These are phyloP conservation scores for Adineta ricciae DNA, from an alignment of 2,888 invertebrate genomes.

Conservation along the genomic window DNA sequence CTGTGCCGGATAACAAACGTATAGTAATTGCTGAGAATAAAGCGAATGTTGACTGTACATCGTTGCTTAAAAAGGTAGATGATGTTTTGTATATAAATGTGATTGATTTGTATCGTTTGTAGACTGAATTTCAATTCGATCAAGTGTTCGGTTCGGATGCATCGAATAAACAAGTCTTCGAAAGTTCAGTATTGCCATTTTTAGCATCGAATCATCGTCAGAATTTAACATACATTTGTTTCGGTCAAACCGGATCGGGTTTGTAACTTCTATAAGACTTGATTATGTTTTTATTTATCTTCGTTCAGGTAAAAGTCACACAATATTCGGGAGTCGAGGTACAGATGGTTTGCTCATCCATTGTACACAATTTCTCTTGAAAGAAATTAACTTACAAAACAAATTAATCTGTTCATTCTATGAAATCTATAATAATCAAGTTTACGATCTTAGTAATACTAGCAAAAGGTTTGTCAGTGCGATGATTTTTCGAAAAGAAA, in stretches of 20 bases:
- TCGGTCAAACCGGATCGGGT: slow-evolving; percentile 33
- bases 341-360: slow-evolving; percentile 22
- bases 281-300: neutral
- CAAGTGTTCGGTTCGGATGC: neutral
- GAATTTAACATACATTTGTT: slow-evolving; percentile 33
- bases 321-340: slow-evolving; percentile 27
- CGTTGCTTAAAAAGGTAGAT: slow-evolving; percentile 25
- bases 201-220: slow-evolving; percentile 3
- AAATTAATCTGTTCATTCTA: slow-evolving; percentile 36
- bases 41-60: slow-evolving; percentile 24
- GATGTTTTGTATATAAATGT: neutral
- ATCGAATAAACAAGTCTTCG: slow-evolving; percentile 27
- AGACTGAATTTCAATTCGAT: slow-evolving; percentile 33
- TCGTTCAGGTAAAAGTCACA: slow-evolving; percentile 28
- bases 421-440: slow-evolving; percentile 49
- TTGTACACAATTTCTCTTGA: slow-evolving; percentile 21
- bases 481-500: neutral
- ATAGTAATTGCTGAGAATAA: slow-evolving; percentile 24
- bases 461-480: slow-evolving; percentile 40
- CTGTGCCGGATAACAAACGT: neutral
- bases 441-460: slow-evolving; percentile 48
- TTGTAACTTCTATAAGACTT: neutral
- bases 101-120: neutral
- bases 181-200: slow-evolving; percentile 26
- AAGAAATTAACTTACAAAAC: slow-evolving; percentile 17